A percentile compares a stretch with the other conserved stretches of the same genome.
Evolutionary conservation across 1,140 invertebrate genomes (phyloP).

Genomic region (Pseudobourletiella spinata): DNA sequence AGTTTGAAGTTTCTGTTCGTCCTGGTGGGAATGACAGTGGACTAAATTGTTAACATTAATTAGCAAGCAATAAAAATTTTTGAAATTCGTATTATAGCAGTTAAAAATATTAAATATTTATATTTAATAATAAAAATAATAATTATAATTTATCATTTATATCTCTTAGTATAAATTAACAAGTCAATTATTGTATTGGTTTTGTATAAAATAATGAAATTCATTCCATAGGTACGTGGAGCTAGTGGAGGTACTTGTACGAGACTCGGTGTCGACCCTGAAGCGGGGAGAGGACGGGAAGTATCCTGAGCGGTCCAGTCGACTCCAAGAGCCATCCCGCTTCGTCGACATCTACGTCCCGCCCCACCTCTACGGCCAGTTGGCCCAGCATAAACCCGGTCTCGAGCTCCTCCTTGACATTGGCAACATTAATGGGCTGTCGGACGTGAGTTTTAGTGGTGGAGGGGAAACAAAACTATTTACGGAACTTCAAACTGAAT

Average conservation of each 20-base stretch:
- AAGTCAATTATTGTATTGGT: neutral
- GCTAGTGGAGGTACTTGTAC: slow-evolving; percentile 74
- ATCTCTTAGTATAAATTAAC: neutral
- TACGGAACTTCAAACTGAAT: too few relatives aligned
- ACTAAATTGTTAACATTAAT: too few relatives aligned
- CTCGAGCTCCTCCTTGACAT: slow-evolving; percentile 53
- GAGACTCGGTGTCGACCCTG: slow-evolving; percentile 75
- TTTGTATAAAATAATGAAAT: neutral
- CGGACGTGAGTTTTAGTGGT: slow-evolving; percentile 35
- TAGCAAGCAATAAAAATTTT: too few relatives aligned
- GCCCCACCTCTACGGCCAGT: slow-evolving; percentile 79
- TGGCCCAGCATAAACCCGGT: slow-evolving; percentile 67
- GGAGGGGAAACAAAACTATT: too few relatives aligned
- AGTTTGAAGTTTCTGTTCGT: too few relatives aligned
- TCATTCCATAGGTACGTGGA: slow-evolving; percentile 61
- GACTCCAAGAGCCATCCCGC: slow-evolving; percentile 28
- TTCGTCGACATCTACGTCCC: slow-evolving; percentile 57
- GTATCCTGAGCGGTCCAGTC: slow-evolving; percentile 53
- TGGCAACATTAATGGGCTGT: slow-evolving; percentile 29
- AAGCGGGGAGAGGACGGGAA: slow-evolving; percentile 69
- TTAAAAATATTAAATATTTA: too few relatives aligned
- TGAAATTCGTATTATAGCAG: too few relatives aligned
- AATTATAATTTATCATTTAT: slow-evolving; percentile 3
- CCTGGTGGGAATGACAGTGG: too few relatives aligned
- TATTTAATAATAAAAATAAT: neutral